Percentiles rank a stretch among this genome's conserved stretches.
These are phyloP conservation scores for Siderastrea siderea DNA, from an alignment of 92 coral and sea anemone genomes.

Conservation along the genomic window DNA sequence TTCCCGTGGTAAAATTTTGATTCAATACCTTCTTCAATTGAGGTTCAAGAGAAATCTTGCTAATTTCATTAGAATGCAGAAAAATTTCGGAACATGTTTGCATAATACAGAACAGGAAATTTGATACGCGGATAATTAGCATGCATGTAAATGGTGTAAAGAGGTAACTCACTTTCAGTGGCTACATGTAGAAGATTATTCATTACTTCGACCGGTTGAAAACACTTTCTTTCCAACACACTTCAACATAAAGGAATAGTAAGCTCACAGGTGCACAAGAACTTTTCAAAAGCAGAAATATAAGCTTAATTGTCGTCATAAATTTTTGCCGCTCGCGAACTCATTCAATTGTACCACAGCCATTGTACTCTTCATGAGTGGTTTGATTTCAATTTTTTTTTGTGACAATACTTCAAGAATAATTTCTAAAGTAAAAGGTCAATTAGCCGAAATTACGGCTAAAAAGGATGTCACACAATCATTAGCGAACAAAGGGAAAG, in stretches of 20 bases:
- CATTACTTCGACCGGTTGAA: too few species aligned
- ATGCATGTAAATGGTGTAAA: background rate
- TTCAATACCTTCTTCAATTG: background rate
- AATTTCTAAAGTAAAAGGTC: conserved; percentile 35
- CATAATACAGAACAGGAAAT: conserved; percentile 10
- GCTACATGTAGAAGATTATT: too few species aligned
- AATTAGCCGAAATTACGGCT: conserved; percentile 20
- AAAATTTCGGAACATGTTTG: conserved; percentile 2
- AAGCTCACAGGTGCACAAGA: too few species aligned
- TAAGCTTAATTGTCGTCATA: too few species aligned
- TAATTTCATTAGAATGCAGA: background rate
- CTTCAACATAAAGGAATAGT: background rate
- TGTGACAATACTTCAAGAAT: conserved; percentile 9
- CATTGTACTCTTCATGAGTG: background rate
- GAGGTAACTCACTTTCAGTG: too few species aligned
- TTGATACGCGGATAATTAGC: background rate
- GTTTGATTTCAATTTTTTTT: conserved; percentile 5
- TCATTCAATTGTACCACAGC: background rate
- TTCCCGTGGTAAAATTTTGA: too few species aligned
- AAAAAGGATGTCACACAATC: conserved; percentile 35
- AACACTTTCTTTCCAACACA: background rate
- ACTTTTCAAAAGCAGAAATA: too few species aligned
- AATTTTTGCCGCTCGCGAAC: background rate
- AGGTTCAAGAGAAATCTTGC: background rate
- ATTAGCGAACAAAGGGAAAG: conserved; percentile 20